Percentiles rank a stretch among this genome's conserved stretches.
Evolutionary conservation across 2,888 invertebrate species (phyloP).

Genomic region (Epirrita christyi): DNA sequence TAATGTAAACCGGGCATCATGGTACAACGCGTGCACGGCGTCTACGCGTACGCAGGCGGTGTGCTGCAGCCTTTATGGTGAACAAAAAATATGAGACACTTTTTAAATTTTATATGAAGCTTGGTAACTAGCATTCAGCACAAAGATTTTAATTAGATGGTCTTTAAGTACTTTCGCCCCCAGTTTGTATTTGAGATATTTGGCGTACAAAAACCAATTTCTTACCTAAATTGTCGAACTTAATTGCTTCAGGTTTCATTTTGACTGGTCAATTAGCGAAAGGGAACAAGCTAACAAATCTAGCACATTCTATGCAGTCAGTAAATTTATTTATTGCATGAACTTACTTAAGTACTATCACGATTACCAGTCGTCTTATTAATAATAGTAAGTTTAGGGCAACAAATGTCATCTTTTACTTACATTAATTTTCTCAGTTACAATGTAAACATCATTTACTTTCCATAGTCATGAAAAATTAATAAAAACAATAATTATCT

Average conservation of each 20-base stretch:
- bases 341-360: conserved; percentile 75
- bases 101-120: too few species aligned
- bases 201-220: too few species aligned
- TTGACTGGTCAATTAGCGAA: not conserved
- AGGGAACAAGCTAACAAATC: conserved; percentile 41
- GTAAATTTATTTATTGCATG: conserved; percentile 52
- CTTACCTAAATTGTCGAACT: too few species aligned
- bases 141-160: too few species aligned
- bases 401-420: conserved; percentile 25
- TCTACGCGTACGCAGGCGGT: too few species aligned
- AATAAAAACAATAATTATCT: conserved; percentile 49
- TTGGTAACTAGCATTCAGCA: too few species aligned
- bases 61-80: too few species aligned
- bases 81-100: too few species aligned
- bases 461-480: conserved; percentile 8
- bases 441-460: conserved; percentile 19
- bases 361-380: conserved; percentile 68
- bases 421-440: conserved; percentile 22
- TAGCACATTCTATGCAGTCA: conserved; percentile 60
- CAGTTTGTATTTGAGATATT: too few species aligned
- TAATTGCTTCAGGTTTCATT: not conserved
- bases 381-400: conserved; percentile 41
- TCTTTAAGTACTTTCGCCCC: too few species aligned
- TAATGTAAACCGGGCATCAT: too few species aligned
- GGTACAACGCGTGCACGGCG: too few species aligned